Evolutionary conservation across 2,888 invertebrate genomes (phyloP).

Genomic region (Rhodophaea formosa): DNA sequence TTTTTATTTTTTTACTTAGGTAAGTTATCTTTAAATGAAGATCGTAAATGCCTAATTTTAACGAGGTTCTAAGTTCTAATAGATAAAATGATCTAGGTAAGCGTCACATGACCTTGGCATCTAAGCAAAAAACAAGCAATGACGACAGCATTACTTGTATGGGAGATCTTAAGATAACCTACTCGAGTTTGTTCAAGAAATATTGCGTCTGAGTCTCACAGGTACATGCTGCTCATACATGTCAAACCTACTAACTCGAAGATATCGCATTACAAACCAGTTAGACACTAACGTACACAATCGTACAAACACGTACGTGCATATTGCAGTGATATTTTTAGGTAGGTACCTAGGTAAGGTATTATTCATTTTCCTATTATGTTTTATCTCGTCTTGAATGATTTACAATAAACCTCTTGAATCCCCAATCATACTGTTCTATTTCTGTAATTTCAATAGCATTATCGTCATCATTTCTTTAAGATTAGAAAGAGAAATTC

Average conservation of each 20-base stretch:
- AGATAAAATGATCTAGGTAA: neutral
- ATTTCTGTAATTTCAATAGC: neutral
- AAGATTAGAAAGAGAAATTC: neutral
- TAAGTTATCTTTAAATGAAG: too few relatives aligned
- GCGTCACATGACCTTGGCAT: conserved; percentile 2
- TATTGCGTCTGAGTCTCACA: neutral
- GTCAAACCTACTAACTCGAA: neutral
- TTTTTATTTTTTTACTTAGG: too few relatives aligned
- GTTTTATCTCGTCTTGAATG: neutral
- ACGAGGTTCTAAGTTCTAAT: neutral
- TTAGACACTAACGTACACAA: neutral
- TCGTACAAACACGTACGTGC: neutral
- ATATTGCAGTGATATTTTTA: neutral
- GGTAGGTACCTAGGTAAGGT: too few relatives aligned
- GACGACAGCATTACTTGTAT: conserved; percentile 5
- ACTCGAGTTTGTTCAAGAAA: conserved; percentile 3
- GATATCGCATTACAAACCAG: neutral
- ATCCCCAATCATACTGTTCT: neutral
- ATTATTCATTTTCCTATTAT: neutral
- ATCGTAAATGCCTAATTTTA: neutral
- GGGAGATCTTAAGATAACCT: conserved; percentile 3
- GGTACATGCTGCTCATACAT: neutral
- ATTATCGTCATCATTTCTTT: neutral
- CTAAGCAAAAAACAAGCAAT: conserved; percentile 16
- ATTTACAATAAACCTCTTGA: neutral